These are phyloP conservation scores for Oreohelix idahoensis DNA, from an alignment of 1,140 invertebrate genomes.

Conservation along the genomic window DNA sequence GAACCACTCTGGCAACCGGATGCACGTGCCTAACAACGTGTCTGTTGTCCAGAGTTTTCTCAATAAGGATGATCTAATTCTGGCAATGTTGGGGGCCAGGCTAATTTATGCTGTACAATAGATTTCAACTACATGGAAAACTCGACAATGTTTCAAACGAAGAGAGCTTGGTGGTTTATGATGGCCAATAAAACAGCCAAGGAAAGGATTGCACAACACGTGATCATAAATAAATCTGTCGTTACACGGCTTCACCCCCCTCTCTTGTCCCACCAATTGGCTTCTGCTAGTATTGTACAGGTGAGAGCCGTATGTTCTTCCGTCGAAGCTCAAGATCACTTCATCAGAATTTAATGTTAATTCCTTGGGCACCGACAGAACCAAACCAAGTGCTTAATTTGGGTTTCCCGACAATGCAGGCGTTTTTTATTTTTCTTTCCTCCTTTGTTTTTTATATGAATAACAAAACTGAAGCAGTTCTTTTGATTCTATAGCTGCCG, in stretches of 20 bases:
- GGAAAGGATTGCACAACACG: not conserved
- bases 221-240: constrained; percentile 1
- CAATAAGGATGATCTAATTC: too few species aligned
- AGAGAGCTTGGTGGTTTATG: not conserved
- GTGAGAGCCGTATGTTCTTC: not conserved
- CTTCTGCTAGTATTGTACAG: not conserved
- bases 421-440: too few species aligned
- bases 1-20: too few species aligned
- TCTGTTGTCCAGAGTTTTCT: too few species aligned
- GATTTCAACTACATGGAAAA: not conserved
- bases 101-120: not conserved
- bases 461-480: too few species aligned
- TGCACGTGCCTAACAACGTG: too few species aligned
- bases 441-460: too few species aligned
- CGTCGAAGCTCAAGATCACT: not conserved
- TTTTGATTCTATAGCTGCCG: too few species aligned
- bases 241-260: not conserved
- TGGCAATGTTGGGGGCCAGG: too few species aligned
- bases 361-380: not conserved
- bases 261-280: not conserved
- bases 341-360: not conserved
- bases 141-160: not conserved
- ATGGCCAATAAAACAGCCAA: not conserved
- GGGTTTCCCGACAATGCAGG: not conserved
- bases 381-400: not conserved